Base-by-base conservation (phyloP, 2,888 invertebrate species). In the Acanthococcus lagerstroemiae region DNA sequence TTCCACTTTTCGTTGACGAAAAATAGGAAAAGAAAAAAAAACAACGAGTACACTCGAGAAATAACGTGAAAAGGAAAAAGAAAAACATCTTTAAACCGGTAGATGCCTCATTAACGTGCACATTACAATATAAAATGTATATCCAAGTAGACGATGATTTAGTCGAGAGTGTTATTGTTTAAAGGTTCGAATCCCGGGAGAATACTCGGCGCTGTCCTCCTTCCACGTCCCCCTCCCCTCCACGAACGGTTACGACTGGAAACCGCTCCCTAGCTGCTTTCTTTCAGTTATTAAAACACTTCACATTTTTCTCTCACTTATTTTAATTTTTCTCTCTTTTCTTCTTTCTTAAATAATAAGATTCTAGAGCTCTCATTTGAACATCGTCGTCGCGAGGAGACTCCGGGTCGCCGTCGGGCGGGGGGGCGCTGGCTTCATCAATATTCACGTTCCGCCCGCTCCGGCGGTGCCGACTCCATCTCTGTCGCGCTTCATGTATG, bases 221-320 rank as follows among this genome's bases (percentile, higher is more conserved):
- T 61, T 61, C 46, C 26, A 15, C 30, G 22, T 50, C 61, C 50
- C 48, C 46, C 26, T 9, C 30, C 15, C 27, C 61, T 30, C 48
- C 22, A 9, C 44, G 22, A 61, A 61, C 61, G 26, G 50, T 50
- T 61, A 50, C 48, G 50, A 61, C 48, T 60, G 58, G 26, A 48
- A 61, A 61, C 61, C 61, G 48, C 61, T 50, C 54, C 55, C 55
- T 55, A 9, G 6, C 25, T 57, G 65, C 63, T 65, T 67, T 66
- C 61, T 66, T 61, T 66, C 66, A 66, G 67, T 69, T 69, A 69
- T 69, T 69, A 69, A 69, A 69, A 69, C 69, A 69, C 69, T 69
- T 69, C 69, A 69, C 69, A 69, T 69, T 69, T 69, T 69, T 69
- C 69, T 67, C 68, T 61, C 55, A 55, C 65, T 65, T 55, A 65